Evolutionary conservation across 2,888 invertebrate species (phyloP), one percentile per base, ranked within the genome.

Genomic region (Dusona sp.): DNA sequence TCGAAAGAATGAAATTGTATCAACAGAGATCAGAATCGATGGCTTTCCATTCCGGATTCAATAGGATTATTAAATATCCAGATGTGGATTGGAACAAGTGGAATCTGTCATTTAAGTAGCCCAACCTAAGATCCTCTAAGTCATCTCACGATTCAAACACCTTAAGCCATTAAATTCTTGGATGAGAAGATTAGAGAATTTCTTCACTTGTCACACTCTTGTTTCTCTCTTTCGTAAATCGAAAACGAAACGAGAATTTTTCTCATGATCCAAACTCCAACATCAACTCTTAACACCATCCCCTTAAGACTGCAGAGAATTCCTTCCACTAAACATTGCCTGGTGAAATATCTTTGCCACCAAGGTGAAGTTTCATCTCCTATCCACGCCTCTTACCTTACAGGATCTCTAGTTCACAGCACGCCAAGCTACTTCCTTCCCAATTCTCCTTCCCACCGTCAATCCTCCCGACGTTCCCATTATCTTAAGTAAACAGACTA

Each of bases 401-500:
- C 51, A 51, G 65, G 38, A 42, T 78, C 79, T 79, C 73, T n/a
- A 64, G n/a, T 54, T 67, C 29, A 22, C 70, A 48, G 8, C 25
- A 48, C 75, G 38, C 51, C 57, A 29, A 67, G 57, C 68, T 42
- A 77, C 68, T 82, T 68, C 70, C 78, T 42, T 38, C 67, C 77
- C 70, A 29, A 75, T 65, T 51, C 84, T 65, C 29, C 57, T 29
- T 79, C 80, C 85, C 84, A 68, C 82, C 90, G 89, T 90, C 80
- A 75, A 85, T 78, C 78, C 85, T 67, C 83, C 85, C 86, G 82
- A 85, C 90, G 88, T 90, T 88, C 88, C 91, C 90, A 93, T 93
- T 93, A 93, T 93, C 93, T 93, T 92, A 90, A 92, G 92, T 93
- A 93, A 93, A 93, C 93, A 93, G 93, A 91, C 93, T 92, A 91